phyloP scores from a whole-genome alignment of 1,140 invertebrate species.

The Eufriesea mexicana region DNA sequence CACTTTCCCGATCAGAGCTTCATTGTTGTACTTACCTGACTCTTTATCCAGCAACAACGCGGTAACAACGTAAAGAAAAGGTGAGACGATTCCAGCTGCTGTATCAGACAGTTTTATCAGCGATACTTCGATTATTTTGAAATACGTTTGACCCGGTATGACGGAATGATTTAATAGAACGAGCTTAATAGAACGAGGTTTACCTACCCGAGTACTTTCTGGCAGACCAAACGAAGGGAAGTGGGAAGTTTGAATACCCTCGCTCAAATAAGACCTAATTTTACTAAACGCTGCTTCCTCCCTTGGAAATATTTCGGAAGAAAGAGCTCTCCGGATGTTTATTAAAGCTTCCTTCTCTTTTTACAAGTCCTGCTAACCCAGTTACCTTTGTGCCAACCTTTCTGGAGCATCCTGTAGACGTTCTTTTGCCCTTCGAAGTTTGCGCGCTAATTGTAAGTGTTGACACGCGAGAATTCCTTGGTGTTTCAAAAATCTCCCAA shows the following conservation, averaged over 20 bases:
- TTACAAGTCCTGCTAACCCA: not conserved
- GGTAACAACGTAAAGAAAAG: no score
- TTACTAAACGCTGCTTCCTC: not conserved
- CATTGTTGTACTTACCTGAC: no score
- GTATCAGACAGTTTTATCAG: not conserved
- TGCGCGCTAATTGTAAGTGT: not conserved
- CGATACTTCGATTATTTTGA: not conserved
- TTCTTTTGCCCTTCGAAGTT: not conserved
- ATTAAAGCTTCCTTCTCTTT: constrained; percentile 8
- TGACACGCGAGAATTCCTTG: not conserved
- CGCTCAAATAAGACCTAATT: not conserved
- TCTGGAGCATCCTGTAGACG: not conserved
- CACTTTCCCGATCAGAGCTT: no score
- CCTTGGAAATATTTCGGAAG: not conserved
- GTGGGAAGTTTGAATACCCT: not conserved
- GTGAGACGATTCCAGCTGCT: no score
- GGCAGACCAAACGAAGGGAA: not conserved
- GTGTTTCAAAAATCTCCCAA: not conserved
- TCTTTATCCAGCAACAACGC: no score
- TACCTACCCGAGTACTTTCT: no score
- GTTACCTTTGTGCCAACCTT: not conserved
- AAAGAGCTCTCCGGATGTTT: not conserved
- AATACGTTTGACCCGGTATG: no score
- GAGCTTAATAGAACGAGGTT: not conserved
- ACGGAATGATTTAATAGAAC: not conserved